A percentile compares a stretch with the other conserved stretches of the same genome.
Evolutionary conservation across 2,113 vertebrate genomes (phyloP).

Genomic region (Patagioenas fasciata): DNA sequence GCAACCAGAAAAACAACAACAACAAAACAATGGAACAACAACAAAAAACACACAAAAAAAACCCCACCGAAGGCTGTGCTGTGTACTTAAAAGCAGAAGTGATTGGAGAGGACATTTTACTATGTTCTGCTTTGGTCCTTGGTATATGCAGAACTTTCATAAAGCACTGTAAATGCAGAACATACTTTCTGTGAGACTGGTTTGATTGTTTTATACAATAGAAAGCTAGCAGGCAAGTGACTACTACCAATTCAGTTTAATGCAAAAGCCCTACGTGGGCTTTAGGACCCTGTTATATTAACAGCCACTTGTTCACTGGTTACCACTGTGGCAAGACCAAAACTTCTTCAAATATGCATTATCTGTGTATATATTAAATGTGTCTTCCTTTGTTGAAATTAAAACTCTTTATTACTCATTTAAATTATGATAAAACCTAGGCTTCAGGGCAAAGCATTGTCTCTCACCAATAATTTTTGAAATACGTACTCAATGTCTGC

Average conservation of each 20-base stretch:
- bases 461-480: not conserved
- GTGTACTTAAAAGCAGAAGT: not conserved
- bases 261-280: accelerated
- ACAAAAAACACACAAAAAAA: no score
- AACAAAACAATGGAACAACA: no score
- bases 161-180: not conserved
- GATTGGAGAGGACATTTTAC: not conserved
- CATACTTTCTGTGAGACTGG: not conserved
- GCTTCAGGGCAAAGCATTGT: not conserved
- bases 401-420: not conserved
- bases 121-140: not conserved
- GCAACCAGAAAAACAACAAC: not conserved
- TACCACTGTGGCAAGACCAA: not conserved
- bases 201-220: not conserved
- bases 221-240: not conserved
- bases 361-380: not conserved
- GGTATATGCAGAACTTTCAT: not conserved
- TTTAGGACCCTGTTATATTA: not conserved
- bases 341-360: not conserved
- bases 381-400: not conserved
- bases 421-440: not conserved
- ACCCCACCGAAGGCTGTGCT: not conserved
- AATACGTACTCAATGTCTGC: not conserved
- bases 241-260: not conserved
- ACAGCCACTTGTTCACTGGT: not conserved